Percentiles rank a stretch among this genome's conserved stretches.
These are phyloP conservation scores for Drosophila miranda DNA, from an alignment of 1,140 invertebrate genomes.

Conservation along the genomic window DNA sequence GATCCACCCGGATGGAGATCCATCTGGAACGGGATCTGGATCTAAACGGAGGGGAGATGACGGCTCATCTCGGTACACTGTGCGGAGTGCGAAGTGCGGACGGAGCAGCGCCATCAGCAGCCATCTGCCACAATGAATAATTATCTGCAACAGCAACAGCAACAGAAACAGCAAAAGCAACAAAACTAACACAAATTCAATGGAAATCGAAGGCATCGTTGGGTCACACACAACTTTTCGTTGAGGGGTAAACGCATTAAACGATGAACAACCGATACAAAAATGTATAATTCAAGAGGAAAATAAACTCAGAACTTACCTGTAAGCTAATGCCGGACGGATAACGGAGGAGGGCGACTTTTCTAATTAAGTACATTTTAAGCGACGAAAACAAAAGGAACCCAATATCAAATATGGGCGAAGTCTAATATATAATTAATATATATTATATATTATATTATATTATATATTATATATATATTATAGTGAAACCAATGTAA, in stretches of 20 bases:
- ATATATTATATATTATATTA: conserved; percentile 74
- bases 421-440: conserved; percentile 71
- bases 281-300: conserved; percentile 26
- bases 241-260: not conserved
- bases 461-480: no score
- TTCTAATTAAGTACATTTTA: conserved; percentile 80
- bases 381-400: conserved; percentile 48
- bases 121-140: conserved; percentile 32
- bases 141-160: conserved; percentile 36
- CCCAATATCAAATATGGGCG: conserved; percentile 70
- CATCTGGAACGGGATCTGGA: conserved; percentile 1
- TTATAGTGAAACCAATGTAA: conserved; percentile 77
- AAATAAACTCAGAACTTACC: conserved; percentile 62
- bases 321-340: conserved; percentile 66
- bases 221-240: conserved; percentile 63
- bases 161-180: conserved; percentile 27
- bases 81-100: conserved; percentile 41
- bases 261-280: no score
- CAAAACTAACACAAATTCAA: conserved; percentile 47
- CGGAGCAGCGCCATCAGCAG: conserved; percentile 13
- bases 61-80: conserved; percentile 69
- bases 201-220: conserved; percentile 46
- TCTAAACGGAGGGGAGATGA: not conserved
- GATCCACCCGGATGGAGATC: conserved; percentile 29
- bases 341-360: conserved; percentile 50